Evolutionary conservation across 2,797 vertebrate genomes (phyloP).

Genomic region (Mormyrops attenuatus): DNA sequence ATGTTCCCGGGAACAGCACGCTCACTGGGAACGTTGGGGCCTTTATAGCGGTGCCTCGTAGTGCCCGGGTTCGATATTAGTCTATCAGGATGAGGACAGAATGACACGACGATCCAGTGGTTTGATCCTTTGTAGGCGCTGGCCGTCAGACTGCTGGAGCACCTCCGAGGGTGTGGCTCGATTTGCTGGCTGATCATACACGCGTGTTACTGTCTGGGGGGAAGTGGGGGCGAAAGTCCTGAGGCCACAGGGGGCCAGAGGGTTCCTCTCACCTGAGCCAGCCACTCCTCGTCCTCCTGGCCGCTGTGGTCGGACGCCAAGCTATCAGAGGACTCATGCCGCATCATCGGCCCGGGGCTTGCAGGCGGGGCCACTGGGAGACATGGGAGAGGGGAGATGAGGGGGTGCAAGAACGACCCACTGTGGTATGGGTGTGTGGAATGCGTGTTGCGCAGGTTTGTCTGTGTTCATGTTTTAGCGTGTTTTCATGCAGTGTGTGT

Average conservation of each 20-base stretch:
- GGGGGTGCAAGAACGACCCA: background rate
- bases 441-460: background rate
- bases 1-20: background rate
- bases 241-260: background rate
- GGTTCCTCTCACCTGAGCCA: conserved; percentile 83
- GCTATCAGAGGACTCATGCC: conserved; percentile 90
- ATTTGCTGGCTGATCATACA: background rate
- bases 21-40: background rate
- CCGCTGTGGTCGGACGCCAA: conserved; percentile 86
- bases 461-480: background rate
- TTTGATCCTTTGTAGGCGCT: background rate
- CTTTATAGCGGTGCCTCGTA: background rate
- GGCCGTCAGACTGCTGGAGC: background rate
- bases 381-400: conserved; percentile 20
- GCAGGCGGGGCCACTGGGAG: conserved; percentile 75
- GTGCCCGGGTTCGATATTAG: background rate
- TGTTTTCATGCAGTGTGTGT: conserved; percentile 11
- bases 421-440: background rate
- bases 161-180: background rate
- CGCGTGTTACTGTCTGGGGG: background rate
- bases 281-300: conserved; percentile 95
- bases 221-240: background rate
- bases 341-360: conserved; percentile 83
- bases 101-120: background rate
- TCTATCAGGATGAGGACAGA: background rate